phyloP scores from a whole-genome alignment of 2,113 vertebrate genomes.

The Rhegmatorhina hoffmannsi region DNA sequence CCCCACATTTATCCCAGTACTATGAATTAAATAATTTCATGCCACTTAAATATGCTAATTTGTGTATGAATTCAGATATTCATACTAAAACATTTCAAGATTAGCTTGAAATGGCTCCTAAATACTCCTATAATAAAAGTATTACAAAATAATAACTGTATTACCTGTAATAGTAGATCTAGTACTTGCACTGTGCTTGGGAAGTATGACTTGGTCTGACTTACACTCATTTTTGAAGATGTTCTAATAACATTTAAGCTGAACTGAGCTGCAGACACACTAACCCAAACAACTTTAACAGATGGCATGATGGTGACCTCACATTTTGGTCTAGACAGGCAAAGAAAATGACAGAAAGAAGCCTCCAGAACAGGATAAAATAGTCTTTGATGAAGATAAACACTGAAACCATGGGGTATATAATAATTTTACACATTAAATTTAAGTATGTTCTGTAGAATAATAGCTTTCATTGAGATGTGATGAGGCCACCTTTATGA shows the following conservation, averaged over 20 bases:
- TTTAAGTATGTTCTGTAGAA: background rate
- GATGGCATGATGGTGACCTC: conserved; percentile 5
- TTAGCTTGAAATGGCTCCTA: background rate
- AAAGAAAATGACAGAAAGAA: conserved; percentile 16
- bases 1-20: background rate
- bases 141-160: background rate
- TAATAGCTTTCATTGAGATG: background rate
- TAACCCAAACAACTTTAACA: conserved; percentile 17
- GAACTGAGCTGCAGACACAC: background rate
- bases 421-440: background rate
- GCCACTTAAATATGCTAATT: background rate
- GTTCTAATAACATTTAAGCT: background rate
- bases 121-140: background rate
- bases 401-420: background rate
- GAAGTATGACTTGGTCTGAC: background rate
- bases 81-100: background rate
- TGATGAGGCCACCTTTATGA: background rate
- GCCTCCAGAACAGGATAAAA: background rate
- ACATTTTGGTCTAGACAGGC: conserved; percentile 37
- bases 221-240: background rate
- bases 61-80: background rate
- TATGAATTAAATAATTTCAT: background rate
- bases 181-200: background rate
- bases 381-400: background rate
- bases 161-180: background rate